Evolutionary conservation across 2,797 vertebrate species (phyloP), one percentile per base, ranked within the genome.

Genomic region (Siniperca obscura): DNA sequence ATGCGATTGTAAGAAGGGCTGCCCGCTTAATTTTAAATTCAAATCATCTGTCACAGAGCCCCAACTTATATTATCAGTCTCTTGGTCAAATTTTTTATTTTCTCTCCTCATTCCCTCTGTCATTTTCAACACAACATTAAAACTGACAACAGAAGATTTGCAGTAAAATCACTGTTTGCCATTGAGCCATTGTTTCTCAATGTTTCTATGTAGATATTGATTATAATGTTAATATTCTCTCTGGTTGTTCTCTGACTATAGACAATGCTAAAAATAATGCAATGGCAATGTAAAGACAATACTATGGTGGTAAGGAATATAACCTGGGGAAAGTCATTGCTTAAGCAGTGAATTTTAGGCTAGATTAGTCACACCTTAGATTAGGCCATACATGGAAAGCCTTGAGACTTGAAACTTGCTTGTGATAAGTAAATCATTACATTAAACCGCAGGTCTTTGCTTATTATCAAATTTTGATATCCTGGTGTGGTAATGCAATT

Each of bases 1-100:
- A 78, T 55, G 60, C 52, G 40, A 82, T 75, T 84, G 65, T 67
- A 70, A 53, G 5, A 70, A 68, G 16, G 11, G 22, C 48, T 38
- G 77, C 14, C 25, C 0, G 25, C 40, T 50, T 53, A 64, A 67
- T 77, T 55, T 17, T 30, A 30, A 53, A 88, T 78, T 75, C 4
- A 72, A 76, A 73, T 60, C 74, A 83, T 77, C 27, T 59, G 72
- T 57, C 65, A 27, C 7, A 67, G 40, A 56, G 38, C 40, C 7
- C 21, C n/a, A 66, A 65, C 3, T 68, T 55, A 11, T 22, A 30
- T 46, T 65, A 42, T 70, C 36, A 19, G n/a, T 25, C 14, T 71
- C 2, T 25, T n/a, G 68, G 21, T 22, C 1, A 19, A 8, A 1
- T 50, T 34, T 52, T 30, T 44, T 55, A 10, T 34, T 53, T 46